These are phyloP conservation scores for Hololepta plana DNA, from an alignment of 2,888 invertebrate species.

Conservation along the genomic window DNA sequence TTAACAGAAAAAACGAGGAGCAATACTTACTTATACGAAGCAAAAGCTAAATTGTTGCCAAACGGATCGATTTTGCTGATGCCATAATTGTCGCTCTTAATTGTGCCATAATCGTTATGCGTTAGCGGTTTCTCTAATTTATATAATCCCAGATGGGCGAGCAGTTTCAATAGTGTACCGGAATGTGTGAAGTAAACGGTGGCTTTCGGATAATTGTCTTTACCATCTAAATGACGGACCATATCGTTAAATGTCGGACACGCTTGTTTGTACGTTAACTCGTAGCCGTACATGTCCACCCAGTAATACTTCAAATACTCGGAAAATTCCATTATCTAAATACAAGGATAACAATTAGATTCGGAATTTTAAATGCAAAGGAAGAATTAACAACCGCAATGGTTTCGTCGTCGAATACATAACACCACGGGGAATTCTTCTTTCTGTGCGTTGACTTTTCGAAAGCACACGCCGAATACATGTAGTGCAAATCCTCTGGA, in stretches of 20 bases:
- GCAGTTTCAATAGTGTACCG: constrained; percentile 58
- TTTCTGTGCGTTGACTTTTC: constrained; percentile 63
- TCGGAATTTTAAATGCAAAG: background rate
- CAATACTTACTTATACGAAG: constrained; percentile 28
- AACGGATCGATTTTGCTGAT: constrained; percentile 52
- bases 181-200: constrained; percentile 68
- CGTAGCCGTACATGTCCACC: constrained; percentile 64
- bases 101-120: constrained; percentile 30
- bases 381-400: constrained; percentile 31
- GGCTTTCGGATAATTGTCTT: constrained; percentile 17
- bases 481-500: constrained; percentile 39
- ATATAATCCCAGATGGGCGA: constrained; percentile 55
- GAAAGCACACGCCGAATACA: constrained; percentile 60
- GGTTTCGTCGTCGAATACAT: constrained; percentile 41
- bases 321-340: constrained; percentile 51
- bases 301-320: constrained; percentile 67
- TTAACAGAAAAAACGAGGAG: constrained; percentile 2
- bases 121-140: constrained; percentile 41
- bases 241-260: constrained; percentile 56
- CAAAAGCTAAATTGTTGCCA: constrained; percentile 62
- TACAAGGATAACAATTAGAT: constrained; percentile 6
- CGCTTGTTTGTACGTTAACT: constrained; percentile 54
- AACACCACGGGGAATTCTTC: constrained; percentile 60
- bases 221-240: constrained; percentile 39
- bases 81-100: constrained; percentile 34